Evolutionary conservation across 2,797 vertebrate species (phyloP), one percentile per base, ranked within the genome.

Genomic region (Lagorchestes hirsutus): DNA sequence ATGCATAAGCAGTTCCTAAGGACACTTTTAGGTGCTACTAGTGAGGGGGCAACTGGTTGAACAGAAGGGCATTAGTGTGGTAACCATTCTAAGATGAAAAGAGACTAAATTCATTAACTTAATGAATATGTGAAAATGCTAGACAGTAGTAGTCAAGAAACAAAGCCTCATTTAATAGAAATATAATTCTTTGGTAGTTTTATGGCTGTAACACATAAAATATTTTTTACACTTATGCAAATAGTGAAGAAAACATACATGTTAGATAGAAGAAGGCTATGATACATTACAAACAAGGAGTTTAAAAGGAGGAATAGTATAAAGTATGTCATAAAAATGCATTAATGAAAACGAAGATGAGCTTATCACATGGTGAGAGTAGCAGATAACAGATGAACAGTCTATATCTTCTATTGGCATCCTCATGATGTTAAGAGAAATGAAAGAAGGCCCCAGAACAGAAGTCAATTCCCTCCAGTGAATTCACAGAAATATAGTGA

Each of bases 1-100:
- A 93, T 92, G 59, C 90, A 93, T 67, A 74, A 67, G 2, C 92
- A 31, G 1, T 11, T 93, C 87, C 93, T 91, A 97, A 93, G 52
- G 62, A 90, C 24, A 82, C 40, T 87, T 87, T 46, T 50, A 50
- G 74, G 74, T 87, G 40, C 2, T 46, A 50, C 40, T 24, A 87
- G 27, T 87, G 22, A 74, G n/a, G 10, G 94, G 94, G 92, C 62
- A 95, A n/a, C 46, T 95, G 50, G 40, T 93, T 58, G 90, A 13
- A 91, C 90, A 91, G 4, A 34, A 94, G 46, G 12, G 93, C n/a
- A 1, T 10, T n/a, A n/a, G 87, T 11, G 28, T 93, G 93, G 91
- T 54, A 96, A 90, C 34, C 46, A 94, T 93, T 11, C 6, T 9
- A 11, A 24, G 94, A 59, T 52, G 57, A 91, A 93, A 93, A 22